Evolutionary conservation across 2,797 vertebrate species (phyloP), one percentile per base, ranked within the genome.

Genomic region (Neosalanx taihuensis): DNA sequence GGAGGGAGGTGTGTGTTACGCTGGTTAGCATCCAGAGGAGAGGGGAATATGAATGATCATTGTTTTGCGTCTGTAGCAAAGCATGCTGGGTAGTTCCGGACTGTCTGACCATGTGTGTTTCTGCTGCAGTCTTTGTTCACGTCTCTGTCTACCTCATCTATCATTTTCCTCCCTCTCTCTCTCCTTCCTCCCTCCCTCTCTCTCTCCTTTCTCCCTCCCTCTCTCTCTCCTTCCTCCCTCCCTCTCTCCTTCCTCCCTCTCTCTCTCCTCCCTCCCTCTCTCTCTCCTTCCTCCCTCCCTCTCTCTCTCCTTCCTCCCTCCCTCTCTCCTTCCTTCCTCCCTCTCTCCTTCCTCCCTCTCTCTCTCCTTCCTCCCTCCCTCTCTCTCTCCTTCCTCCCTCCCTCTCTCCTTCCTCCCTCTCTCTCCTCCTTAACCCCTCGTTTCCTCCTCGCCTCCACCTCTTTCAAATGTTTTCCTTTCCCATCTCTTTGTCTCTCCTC

Each of bases 301-400:
- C 7, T 59, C 6, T 59, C n/a, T 20, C 62, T 20, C 62, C 62
- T 37, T 17, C 18, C 26, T 12, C 15, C 13, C 58, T 26, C 10
- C 61, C 33, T n/a, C 17, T 63, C 18, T 46, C 37, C 37, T 41
- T 26, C 23, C 23, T 26, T 1, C 23, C 23, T 26, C 23, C 1
- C 23, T 26, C 23, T 26, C 23, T 13, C 2, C 49, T n/a, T 51
- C 30, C 18, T 29, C 23, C 49, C 37, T 59, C 57, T 18, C 64
- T 58, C 67, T 73, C 23, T 7, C 68, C 46, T 69, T 10, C 9
- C 57, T 59, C 20, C 26, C 23, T 59, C 23, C n/a, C 15, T 59
- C 7, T 59, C 6, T 59, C n/a, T 20, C 62, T 20, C 62, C 62
- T 37, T 17, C 18, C 26, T 12, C 15, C 13, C 58, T 26, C 10